phyloP scores from a whole-genome alignment of 2,888 invertebrate species.

The Meloe dianella region DNA sequence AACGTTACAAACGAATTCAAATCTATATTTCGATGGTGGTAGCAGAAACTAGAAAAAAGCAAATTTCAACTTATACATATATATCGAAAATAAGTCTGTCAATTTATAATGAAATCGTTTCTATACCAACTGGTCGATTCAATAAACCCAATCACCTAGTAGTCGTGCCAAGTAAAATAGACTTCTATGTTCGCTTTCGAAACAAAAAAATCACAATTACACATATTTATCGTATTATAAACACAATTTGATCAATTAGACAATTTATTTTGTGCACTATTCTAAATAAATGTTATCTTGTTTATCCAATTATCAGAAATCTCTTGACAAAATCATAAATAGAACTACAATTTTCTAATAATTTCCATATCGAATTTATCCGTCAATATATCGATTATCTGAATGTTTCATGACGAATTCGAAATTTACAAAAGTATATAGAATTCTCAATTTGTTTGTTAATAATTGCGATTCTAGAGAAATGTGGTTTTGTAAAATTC shows the following conservation, averaged over 20 bases:
- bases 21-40: not conserved
- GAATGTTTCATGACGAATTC: not conserved
- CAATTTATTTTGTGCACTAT: not conserved
- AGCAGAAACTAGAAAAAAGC: not conserved
- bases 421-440: conserved; percentile 6
- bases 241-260: not conserved
- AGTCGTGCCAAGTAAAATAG: not conserved
- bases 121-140: not conserved
- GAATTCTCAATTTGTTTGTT: conserved; percentile 15
- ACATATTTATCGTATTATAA: not conserved
- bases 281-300: not conserved
- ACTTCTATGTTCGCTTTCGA: not conserved
- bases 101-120: conserved; percentile 1
- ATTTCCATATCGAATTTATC: not conserved
- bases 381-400: not conserved
- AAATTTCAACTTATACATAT: not conserved
- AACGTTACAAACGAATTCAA: not conserved
- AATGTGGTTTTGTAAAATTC: conserved; percentile 4
- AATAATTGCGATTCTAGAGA: conserved; percentile 17
- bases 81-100: not conserved
- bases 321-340: not conserved
- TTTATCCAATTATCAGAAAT: not conserved
- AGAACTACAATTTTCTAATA: not conserved
- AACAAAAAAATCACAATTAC: not conserved
- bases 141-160: conserved; percentile 6